Base-by-base conservation (phyloP, 2,888 invertebrate species). In the Oxyteleia sp. region DNA sequence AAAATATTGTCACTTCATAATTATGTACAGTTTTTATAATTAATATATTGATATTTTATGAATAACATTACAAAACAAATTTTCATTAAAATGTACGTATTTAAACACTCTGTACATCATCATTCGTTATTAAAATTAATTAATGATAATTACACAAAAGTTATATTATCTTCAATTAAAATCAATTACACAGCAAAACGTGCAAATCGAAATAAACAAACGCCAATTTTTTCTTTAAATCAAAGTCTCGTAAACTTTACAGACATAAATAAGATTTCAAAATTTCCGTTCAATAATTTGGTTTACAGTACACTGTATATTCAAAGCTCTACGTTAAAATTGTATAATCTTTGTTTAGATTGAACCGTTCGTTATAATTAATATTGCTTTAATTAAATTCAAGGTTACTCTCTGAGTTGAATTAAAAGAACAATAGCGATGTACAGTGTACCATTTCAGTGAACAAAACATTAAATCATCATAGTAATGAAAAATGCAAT, bases 251-350 rank as follows among this genome's bases (percentile, higher is more conserved):
- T 13, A 13, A 2, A 13, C 13, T 38, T 13, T 13, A 13, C 38
- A 18, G 8, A 7, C 23, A 41, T 35, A 18, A 55, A 49, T 16
- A 57, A 76, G 76, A 76, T 76, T 76, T 68, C 76, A 76, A 76
- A 76, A 76, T 76, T 76, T 68, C 76, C 75, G 32, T 35, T 15
- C 7, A 16, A 63, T 53, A 61, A 51, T 20, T 61, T 53, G 20
- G 16, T 15, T 61, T 61, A 29, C 45, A 69, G 53, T 69, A 69
- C 68, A 78, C 68, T 51, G 61, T 78, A 53, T 23, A 38, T 43
- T 16, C 10, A 57, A 51, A 1, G 26, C 18, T 41, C 23, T 29
- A 57, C 43, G 23, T 71, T 57, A 38, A 57, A 71, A 45, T 18
- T 55, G 8, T 47, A 38, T 45, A 7, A 72, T 26, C 55, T 71